These are phyloP conservation scores for Hypolimnas misippus DNA, from an alignment of 2,888 invertebrate species.

Conservation along the genomic window DNA sequence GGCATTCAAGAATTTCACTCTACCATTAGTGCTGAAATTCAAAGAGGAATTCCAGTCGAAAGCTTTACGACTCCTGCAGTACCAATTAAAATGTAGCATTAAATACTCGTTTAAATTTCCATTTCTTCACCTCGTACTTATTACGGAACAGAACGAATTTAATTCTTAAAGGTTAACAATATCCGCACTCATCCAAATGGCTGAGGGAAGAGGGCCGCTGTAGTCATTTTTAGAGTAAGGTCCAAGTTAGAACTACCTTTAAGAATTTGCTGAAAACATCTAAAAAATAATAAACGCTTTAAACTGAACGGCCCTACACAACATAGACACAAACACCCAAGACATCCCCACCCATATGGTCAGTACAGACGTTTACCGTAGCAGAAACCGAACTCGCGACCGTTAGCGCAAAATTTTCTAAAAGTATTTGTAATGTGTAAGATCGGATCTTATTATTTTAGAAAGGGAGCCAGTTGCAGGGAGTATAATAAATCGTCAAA, in stretches of 20 bases:
- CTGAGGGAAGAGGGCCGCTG: slow-evolving; percentile 22
- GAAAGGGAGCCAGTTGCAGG: too few species aligned
- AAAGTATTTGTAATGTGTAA: too few species aligned
- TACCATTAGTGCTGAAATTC: slow-evolving; percentile 26
- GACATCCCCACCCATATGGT: too few species aligned
- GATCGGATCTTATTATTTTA: too few species aligned
- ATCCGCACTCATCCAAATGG: slow-evolving; percentile 50
- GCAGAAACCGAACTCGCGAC: too few species aligned
- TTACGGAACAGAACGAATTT: slow-evolving; percentile 49
- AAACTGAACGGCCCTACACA: too few species aligned
- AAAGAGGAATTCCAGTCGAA: slow-evolving; percentile 22
- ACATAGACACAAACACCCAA: too few species aligned
- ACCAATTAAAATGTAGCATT: slow-evolving; percentile 31
- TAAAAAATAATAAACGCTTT: too few species aligned
- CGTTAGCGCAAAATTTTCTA: too few species aligned
- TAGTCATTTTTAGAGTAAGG: slow-evolving; percentile 22
- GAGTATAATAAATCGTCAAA: too few species aligned
- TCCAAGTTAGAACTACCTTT: slow-evolving; percentile 1
- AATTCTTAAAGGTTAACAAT: slow-evolving; percentile 50
- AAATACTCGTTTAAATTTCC: slow-evolving; percentile 31
- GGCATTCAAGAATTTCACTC: slow-evolving; percentile 15
- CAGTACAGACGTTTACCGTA: too few species aligned
- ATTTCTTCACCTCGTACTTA: slow-evolving; percentile 33
- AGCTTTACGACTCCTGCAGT: slow-evolving; percentile 12
- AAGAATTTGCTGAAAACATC: too few species aligned